Conservation (phyloP, 2,113 vertebrate genomes). For the Oncorhynchus nerka region DNA sequence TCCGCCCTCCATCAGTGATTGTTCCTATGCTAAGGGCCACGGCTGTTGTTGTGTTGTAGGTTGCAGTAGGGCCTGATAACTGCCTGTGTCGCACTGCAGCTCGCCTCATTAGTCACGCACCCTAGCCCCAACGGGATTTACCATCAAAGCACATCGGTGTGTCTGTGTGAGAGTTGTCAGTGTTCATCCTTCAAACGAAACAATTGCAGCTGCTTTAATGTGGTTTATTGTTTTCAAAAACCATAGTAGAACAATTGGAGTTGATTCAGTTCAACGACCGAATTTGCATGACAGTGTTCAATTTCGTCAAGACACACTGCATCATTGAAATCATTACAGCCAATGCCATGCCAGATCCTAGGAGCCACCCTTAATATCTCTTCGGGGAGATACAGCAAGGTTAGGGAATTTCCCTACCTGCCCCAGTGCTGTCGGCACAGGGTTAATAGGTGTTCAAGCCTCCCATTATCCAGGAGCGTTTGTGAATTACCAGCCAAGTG, state of each 20-base stretch:
- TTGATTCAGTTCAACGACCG: not conserved
- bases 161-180: not conserved
- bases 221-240: not conserved
- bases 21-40: conserved; percentile 89
- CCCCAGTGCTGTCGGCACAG: conserved; percentile 85
- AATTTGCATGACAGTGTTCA: too few species aligned
- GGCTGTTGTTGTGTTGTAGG: conserved; percentile 90
- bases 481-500: conserved; percentile 89
- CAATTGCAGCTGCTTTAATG: not conserved
- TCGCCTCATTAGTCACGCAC: conserved; percentile 91
- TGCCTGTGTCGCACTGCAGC: conserved; percentile 88
- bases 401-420: conserved; percentile 89
- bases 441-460: conserved; percentile 98
- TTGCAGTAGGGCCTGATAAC: conserved; percentile 41
- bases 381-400: conserved; percentile 80
- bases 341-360: too few species aligned
- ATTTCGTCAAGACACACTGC: too few species aligned
- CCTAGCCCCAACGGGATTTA: conserved; percentile 88
- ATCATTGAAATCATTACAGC: too few species aligned
- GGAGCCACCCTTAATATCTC: not conserved
- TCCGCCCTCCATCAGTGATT: conserved; percentile 76
- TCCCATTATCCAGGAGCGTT: conserved; percentile 91
- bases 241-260: not conserved
- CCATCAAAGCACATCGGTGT: conserved; percentile 83
- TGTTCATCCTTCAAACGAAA: not conserved